These are phyloP conservation scores for Zaprionus taronus DNA, from an alignment of 1,140 invertebrate genomes.

Conservation along the genomic window DNA sequence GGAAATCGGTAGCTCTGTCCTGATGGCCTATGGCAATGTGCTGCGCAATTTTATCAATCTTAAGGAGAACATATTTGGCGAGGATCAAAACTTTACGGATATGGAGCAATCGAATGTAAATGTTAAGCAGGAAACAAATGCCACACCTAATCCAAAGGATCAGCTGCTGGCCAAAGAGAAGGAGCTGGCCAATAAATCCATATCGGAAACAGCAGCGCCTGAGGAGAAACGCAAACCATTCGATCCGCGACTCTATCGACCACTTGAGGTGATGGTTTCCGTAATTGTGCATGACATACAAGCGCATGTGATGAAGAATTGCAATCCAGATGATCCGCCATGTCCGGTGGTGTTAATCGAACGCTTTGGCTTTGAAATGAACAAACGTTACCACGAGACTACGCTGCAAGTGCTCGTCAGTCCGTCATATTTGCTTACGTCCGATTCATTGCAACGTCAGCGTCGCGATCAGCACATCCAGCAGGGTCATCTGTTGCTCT, in stretches of 20 bases:
- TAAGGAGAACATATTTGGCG: slow-evolving; percentile 98
- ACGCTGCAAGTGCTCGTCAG: slow-evolving; percentile 95
- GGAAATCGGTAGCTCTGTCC: slow-evolving; percentile 95
- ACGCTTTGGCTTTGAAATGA: slow-evolving; percentile 98
- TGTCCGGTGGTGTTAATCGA: slow-evolving; percentile 96
- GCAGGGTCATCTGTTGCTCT: slow-evolving; percentile 95
- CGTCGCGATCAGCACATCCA: slow-evolving; percentile 91
- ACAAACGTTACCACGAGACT: slow-evolving; percentile 96
- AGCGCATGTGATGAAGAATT: slow-evolving; percentile 95
- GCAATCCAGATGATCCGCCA: slow-evolving; percentile 92
- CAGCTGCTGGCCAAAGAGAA: slow-evolving; percentile 78
- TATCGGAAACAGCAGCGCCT: slow-evolving; percentile 86
- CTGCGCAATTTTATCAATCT: slow-evolving; percentile 94
- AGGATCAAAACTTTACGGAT: slow-evolving; percentile 96
- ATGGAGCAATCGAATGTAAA: slow-evolving; percentile 89
- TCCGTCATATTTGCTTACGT: slow-evolving; percentile 93
- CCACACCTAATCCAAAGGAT: slow-evolving; percentile 73
- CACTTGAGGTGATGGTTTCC: slow-evolving; percentile 95
- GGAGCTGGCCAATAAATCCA: slow-evolving; percentile 85
- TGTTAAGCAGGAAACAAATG: slow-evolving; percentile 64
- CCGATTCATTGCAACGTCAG: slow-evolving; percentile 89
- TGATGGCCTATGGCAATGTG: slow-evolving; percentile 95
- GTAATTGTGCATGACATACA: slow-evolving; percentile 98
- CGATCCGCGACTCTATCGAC: slow-evolving; percentile 94
- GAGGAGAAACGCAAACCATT: slow-evolving; percentile 87